Conservation (phyloP, 35 echinoderm and acorn worm species). For the Anneissia japonica region DNA sequence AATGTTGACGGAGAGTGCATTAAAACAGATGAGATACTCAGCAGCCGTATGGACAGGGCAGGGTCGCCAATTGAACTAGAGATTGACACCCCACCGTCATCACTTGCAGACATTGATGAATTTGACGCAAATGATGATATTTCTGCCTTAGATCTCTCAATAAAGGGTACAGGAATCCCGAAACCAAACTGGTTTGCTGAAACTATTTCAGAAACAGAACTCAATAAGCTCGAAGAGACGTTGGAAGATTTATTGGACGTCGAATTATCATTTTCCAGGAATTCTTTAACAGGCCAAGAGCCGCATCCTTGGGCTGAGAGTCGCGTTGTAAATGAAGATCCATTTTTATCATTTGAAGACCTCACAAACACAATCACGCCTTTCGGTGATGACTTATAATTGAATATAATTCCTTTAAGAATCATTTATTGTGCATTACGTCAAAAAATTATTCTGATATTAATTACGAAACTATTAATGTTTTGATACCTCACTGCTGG, state of each 20-base stretch:
- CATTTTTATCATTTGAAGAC: constrained; percentile 52
- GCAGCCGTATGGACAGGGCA: constrained; percentile 11
- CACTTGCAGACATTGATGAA: constrained; percentile 34
- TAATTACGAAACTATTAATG: too few species aligned
- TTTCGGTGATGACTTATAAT: neutral
- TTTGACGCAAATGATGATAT: neutral
- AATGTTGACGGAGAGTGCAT: constrained; percentile 77
- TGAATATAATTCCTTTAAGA: too few species aligned
- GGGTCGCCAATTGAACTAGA: neutral
- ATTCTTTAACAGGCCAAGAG: constrained; percentile 53
- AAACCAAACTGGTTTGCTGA: constrained; percentile 80
- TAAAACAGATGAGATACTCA: constrained; percentile 81
- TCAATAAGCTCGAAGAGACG: constrained; percentile 25
- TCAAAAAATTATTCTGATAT: too few species aligned
- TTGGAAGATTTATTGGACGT: constrained; percentile 61
- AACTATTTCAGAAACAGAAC: constrained; percentile 15
- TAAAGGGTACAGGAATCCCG: constrained; percentile 68
- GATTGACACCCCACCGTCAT: constrained; percentile 62
- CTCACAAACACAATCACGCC: constrained; percentile 2
- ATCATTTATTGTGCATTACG: too few species aligned
- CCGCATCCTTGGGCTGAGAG: constrained; percentile 91
- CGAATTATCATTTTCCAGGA: constrained; percentile 64
- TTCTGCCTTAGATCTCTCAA: constrained; percentile 54
- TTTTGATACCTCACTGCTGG: too few species aligned
- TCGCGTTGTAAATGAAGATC: constrained; percentile 12